Base-by-base conservation (phyloP, 2,888 invertebrate genomes). In the Sphaeridia pumilis region DNA sequence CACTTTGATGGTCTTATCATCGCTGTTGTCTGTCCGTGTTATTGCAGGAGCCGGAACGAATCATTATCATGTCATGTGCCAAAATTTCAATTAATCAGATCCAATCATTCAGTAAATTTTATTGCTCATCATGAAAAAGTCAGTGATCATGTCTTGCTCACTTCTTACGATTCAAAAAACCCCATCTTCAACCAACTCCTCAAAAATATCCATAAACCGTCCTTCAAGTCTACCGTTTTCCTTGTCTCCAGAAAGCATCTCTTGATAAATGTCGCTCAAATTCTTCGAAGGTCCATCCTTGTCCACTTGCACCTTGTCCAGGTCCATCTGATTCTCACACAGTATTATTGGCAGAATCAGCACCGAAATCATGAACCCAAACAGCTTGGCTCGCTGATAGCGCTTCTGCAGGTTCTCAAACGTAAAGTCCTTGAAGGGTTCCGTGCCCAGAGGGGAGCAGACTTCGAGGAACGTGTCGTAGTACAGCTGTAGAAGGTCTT, bases 401-500 rank as follows among this genome's bases (percentile, higher is more conserved):
- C 63, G 58, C 20, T 47, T 26, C 42, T 46, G 45, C 20, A 66
- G 49, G 22, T 54, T 46, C 12, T 59, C 52, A 17, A 61, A 27
- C 2, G 56, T 57, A 14, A 57, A 59, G 22, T 49, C 44, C 3
- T 51, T 46, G 4, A 54, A 26, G 2, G 54, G 52, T 47, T 56
- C 46, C 12, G 46, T 42, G 17, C 46, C 42, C 2, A 60, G 26
- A 2, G 31, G 20, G 27, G 22, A 38, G 28, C 56, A 52, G 12
- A 41, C 26, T 5, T 58, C 49, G 3, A 46, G 46, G 34, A 68
- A 64, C 5, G 59, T 43, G 17, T 56, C 46, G 47, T 65, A 62
- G 53, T 68, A 68, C 12, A 57, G 53, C 14, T 58, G 42, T 36
- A 68, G 60, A 4, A 67, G 57, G 1, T 60, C 58, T 24, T 66